phyloP scores from a whole-genome alignment of 1,140 invertebrate species.

The Diorhabda carinulata region DNA sequence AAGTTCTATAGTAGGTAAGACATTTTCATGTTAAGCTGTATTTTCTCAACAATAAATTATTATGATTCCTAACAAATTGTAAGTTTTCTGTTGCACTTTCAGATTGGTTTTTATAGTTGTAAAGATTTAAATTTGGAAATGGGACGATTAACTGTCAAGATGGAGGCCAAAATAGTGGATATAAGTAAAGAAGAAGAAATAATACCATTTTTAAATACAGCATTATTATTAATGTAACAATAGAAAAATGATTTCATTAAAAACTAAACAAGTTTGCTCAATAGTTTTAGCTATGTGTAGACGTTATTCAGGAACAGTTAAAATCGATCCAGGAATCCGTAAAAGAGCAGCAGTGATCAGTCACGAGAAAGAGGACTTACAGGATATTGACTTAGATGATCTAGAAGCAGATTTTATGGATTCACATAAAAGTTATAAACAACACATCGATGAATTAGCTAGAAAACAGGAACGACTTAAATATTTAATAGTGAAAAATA shows the following conservation, averaged over 20 bases:
- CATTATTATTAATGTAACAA: neutral
- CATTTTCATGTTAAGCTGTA: too few relatives aligned
- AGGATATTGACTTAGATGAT: constrained; percentile 42
- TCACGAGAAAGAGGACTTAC: neutral
- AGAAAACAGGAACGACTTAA: constrained; percentile 50
- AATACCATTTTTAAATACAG: too few relatives aligned
- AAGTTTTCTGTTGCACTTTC: too few relatives aligned
- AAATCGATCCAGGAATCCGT: constrained; percentile 9
- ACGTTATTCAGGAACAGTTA: neutral
- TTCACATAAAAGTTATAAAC: constrained; percentile 43
- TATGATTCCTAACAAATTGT: too few relatives aligned
- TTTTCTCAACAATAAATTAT: too few relatives aligned
- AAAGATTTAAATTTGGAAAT: too few relatives aligned
- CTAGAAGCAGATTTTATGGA: constrained; percentile 53
- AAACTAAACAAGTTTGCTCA: neutral
- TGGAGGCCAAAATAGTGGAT: too few relatives aligned
- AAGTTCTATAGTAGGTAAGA: too few relatives aligned
- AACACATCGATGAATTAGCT: constrained; percentile 47
- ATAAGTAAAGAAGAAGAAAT: too few relatives aligned
- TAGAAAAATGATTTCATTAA: neutral
- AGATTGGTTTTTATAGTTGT: too few relatives aligned
- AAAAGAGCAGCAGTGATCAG: neutral
- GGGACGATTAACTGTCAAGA: too few relatives aligned
- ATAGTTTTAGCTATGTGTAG: neutral
- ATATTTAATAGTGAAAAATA: constrained; percentile 62